phyloP scores from a whole-genome alignment of 2,888 invertebrate species.

The Allacma fusca region DNA sequence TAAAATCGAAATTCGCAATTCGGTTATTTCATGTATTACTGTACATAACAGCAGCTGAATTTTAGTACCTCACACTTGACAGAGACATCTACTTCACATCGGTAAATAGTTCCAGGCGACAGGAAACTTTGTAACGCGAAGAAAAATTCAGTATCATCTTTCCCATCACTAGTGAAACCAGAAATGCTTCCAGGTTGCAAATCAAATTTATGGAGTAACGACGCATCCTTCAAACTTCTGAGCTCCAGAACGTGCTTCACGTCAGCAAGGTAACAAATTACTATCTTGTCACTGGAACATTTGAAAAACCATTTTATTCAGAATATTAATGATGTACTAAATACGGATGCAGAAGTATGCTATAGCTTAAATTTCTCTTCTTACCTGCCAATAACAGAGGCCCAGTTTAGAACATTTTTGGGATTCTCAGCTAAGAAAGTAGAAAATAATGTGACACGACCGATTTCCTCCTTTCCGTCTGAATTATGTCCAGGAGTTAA shows the following conservation, averaged over 20 bases:
- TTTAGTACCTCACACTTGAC: conserved; percentile 17
- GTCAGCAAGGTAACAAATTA: background rate
- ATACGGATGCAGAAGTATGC: too few species aligned
- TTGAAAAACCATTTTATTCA: too few species aligned
- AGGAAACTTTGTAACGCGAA: conserved; percentile 31
- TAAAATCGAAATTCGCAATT: too few species aligned
- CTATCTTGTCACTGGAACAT: background rate
- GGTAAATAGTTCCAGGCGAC: conserved; percentile 30
- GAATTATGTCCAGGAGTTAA: background rate
- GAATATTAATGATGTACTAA: background rate
- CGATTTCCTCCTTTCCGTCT: background rate
- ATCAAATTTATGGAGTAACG: conserved; percentile 21
- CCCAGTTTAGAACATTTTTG: conserved; percentile 37
- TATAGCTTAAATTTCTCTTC: too few species aligned
- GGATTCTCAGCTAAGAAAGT: conserved; percentile 35
- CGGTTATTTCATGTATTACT: too few species aligned
- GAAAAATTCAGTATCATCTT: conserved; percentile 41
- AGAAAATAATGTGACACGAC: conserved; percentile 7
- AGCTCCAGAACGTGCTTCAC: conserved; percentile 30
- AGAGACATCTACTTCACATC: background rate
- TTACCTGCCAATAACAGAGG: conserved; percentile 17
- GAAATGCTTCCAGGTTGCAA: conserved; percentile 27
- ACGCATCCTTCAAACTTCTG: conserved; percentile 5
- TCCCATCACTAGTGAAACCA: conserved; percentile 22
- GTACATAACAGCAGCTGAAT: background rate